Conservation (phyloP, 2,888 invertebrate genomes). For the Lepidocyrtoides sp. region DNA sequence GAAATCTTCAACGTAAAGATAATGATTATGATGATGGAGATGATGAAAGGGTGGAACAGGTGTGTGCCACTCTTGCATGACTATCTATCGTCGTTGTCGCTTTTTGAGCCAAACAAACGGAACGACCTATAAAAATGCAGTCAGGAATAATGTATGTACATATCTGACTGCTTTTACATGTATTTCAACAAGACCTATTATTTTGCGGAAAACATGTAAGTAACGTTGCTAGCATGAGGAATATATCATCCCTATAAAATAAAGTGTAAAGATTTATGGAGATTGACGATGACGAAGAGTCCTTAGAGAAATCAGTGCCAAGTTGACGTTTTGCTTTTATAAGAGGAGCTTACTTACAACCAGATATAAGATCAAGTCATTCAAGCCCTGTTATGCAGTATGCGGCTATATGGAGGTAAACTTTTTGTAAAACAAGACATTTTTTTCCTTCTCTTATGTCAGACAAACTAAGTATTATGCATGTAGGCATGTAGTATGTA, state of each 20-base stretch:
- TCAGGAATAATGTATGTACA: neutral
- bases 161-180: neutral
- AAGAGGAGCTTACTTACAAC: neutral
- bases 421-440: no score
- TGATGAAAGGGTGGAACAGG: constrained; percentile 74
- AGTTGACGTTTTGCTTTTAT: neutral
- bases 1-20: constrained; percentile 23
- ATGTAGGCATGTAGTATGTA: neutral
- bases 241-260: neutral
- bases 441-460: no score
- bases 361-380: neutral
- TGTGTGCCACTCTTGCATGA: constrained; percentile 53
- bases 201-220: no score
- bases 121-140: neutral
- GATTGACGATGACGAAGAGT: constrained; percentile 39
- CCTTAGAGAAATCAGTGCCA: constrained; percentile 9
- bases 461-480: neutral
- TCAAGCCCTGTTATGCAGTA: neutral
- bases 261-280: constrained; percentile 56
- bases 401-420: neutral
- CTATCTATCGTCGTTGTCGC: neutral
- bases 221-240: no score
- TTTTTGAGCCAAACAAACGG: neutral
- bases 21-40: constrained; percentile 60
- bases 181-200: no score